Evolutionary conservation across 2,888 invertebrate species (phyloP).

Genomic region (Drosophila rellima): DNA sequence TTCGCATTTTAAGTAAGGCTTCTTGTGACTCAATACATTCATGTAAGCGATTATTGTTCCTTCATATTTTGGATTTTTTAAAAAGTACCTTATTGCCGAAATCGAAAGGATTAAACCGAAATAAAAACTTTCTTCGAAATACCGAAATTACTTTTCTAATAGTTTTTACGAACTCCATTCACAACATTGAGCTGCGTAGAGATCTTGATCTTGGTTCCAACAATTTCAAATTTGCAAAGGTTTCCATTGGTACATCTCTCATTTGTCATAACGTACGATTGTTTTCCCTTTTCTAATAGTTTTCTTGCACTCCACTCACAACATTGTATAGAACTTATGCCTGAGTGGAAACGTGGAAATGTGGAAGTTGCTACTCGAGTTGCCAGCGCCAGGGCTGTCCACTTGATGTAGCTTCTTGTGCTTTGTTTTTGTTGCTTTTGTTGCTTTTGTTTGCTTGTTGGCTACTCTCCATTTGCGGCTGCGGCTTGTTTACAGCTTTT

Average conservation of each 20-base stretch:
- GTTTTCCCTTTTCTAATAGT: constrained; percentile 9
- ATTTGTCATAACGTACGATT: neutral
- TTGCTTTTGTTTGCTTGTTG: constrained; percentile 47
- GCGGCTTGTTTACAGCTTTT: constrained; percentile 69
- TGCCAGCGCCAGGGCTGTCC: constrained; percentile 50
- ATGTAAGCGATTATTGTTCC: no score
- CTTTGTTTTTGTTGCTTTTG: constrained; percentile 29
- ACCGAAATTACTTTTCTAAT: neutral
- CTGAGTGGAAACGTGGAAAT: constrained; percentile 29
- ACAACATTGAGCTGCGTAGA: no score
- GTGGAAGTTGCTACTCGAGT: constrained; percentile 65
- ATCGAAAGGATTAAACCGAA: neutral
- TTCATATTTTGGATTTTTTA: no score
- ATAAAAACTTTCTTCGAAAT: neutral
- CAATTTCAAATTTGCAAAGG: neutral
- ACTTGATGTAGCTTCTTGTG: constrained; percentile 52
- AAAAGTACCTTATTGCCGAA: no score
- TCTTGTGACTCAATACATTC: no score
- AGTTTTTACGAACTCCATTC: no score
- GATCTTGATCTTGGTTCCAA: no score
- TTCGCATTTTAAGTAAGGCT: no score
- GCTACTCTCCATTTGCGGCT: constrained; percentile 77
- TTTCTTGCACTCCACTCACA: constrained; percentile 5
- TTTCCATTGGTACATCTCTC: constrained; percentile 1
- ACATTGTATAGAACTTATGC: constrained; percentile 20